phyloP scores from a whole-genome alignment of 2,797 vertebrate genomes.

The Sebastiscus tertius region DNA sequence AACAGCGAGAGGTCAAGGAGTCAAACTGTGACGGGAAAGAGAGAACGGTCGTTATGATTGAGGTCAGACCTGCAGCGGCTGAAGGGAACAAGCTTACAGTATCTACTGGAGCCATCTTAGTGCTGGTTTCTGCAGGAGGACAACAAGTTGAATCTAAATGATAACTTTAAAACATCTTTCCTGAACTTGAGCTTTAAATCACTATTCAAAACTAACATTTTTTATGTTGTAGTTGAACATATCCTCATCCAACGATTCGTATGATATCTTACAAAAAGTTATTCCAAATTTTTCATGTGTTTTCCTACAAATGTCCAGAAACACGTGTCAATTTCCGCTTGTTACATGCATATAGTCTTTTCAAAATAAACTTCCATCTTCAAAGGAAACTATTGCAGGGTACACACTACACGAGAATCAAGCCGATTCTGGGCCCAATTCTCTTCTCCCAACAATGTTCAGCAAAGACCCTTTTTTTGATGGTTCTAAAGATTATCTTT shows the following conservation, averaged over 20 bases:
- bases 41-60: slow-evolving; percentile 31
- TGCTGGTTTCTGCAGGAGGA: not conserved
- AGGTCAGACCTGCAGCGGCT: slow-evolving; percentile 35
- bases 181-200: not conserved
- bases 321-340: too few species aligned
- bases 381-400: too few species aligned
- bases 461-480: too few species aligned
- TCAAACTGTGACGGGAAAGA: slow-evolving; percentile 40
- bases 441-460: too few species aligned
- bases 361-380: too few species aligned
- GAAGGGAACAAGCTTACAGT: not conserved
- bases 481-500: too few species aligned
- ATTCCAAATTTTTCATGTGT: too few species aligned
- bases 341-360: too few species aligned
- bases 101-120: not conserved
- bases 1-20: slow-evolving; percentile 33
- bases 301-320: too few species aligned
- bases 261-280: too few species aligned
- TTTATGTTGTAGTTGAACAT: not conserved
- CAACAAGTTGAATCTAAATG: not conserved
- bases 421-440: too few species aligned
- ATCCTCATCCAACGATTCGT: fast-evolving
- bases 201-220: not conserved
- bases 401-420: too few species aligned
- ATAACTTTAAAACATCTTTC: not conserved